Evolutionary conservation across 2,113 vertebrate species (phyloP), one percentile per base, ranked within the genome.

Genomic region (Peromyscus polionotus): DNA sequence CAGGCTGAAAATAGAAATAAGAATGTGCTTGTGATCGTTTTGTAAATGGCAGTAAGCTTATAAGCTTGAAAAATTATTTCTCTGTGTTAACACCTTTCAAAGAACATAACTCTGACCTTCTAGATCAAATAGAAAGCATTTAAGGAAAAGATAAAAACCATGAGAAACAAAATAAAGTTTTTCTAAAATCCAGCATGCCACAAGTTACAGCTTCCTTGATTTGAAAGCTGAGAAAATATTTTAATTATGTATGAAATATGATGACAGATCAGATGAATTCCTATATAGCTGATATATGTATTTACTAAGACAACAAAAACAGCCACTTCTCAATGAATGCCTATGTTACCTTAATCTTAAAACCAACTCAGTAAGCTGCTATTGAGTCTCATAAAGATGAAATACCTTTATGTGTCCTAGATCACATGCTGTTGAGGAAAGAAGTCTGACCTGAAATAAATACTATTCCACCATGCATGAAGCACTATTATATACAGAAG

Each of bases 1-100:
- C 0, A 96, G 86, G 97, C 99, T 99, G 98, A 97, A 98, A 98
- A 98, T 91, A 98, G 97, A 98, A 97, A 98, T 87, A 97, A 97
- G 95, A 98, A 97, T 95, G 96, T 93, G 96, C 95, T 94, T 93
- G 97, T 98, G 98, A 98, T 91, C 96, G 97, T 97, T 97, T 96
- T 98, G 97, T 96, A 98, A 98, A 93, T 91, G 90, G 92, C 92
- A 98, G 94, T 88, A 96, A 70, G 97, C 91, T 97, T 97, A 98
- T 90, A 97, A 98, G 73, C 77, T 94, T 93, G 97, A 97, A 98
- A 97, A 96, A 93, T 97, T 96, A 98, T 93, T 96, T 97, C 96
- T 97, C 95, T 88, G 68, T 98, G 90, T n/a, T 98, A 98, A 97
- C 98, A 98, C 59, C 97, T 97, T 97, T 97, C 94, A 97, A 93